Evolutionary conservation across 2,888 invertebrate species (phyloP).

Genomic region (Villa cingulata): DNA sequence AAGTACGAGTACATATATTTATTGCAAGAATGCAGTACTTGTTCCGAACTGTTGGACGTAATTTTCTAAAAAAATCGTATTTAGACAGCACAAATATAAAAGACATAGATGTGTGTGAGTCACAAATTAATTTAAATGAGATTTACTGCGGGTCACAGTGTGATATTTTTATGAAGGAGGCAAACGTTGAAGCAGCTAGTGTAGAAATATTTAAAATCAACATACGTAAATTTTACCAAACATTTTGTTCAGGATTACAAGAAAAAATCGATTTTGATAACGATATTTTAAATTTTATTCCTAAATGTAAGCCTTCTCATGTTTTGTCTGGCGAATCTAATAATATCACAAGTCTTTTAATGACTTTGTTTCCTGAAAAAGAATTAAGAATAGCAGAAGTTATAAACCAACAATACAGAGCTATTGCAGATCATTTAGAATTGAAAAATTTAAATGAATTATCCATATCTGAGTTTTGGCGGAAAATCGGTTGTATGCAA

Average conservation of each 20-base stretch:
- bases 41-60: no score
- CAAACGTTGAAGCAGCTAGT: no score
- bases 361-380: constrained; percentile 5
- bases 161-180: no score
- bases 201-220: background rate
- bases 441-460: constrained; percentile 5
- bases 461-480: constrained; percentile 6
- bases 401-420: constrained; percentile 7
- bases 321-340: constrained; percentile 4
- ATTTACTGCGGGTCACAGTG: no score
- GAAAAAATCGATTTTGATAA: constrained; percentile 5
- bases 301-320: constrained; percentile 3
- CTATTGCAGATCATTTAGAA: constrained; percentile 4
- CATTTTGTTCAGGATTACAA: constrained; percentile 3
- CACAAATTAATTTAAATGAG: no score
- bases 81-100: no score
- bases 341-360: constrained; percentile 2
- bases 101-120: no score
- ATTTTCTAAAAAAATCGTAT: no score
- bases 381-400: constrained; percentile 1
- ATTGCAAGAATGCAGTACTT: background rate
- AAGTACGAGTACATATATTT: no score
- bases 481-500: constrained; percentile 4
- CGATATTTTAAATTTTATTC: background rate
- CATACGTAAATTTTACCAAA: constrained; percentile 2